A percentile compares a stretch with the other conserved stretches of the same genome.
phyloP scores from a whole-genome alignment of 1,140 invertebrate species.

The Cepaea nemoralis region DNA sequence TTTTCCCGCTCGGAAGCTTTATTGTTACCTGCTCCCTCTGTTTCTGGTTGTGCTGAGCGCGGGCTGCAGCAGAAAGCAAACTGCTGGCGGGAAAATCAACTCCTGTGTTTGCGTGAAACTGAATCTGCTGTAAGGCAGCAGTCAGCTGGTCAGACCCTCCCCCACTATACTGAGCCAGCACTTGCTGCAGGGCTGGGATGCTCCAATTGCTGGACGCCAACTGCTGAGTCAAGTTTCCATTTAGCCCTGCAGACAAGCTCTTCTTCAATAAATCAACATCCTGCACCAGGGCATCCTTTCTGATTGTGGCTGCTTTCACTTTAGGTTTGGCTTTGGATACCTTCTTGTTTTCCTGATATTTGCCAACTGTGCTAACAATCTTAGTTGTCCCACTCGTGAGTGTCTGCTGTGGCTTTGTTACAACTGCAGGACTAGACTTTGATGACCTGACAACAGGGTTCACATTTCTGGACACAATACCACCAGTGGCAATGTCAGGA shows the following conservation, averaged over 20 bases:
- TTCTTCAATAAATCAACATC: constrained; percentile 14
- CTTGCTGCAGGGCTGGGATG: constrained; percentile 31
- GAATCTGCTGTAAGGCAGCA: constrained; percentile 20
- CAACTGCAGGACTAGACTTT: not conserved
- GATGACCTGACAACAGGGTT: not conserved
- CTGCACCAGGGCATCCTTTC: not conserved
- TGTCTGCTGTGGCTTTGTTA: not conserved
- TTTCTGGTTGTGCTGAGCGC: constrained; percentile 19
- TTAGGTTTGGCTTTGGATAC: not conserved
- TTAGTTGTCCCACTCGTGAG: not conserved
- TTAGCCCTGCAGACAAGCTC: not conserved
- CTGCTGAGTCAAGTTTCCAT: constrained; percentile 20
- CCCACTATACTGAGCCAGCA: constrained; percentile 21
- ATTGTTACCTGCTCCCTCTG: not conserved
- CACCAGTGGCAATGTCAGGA: not conserved
- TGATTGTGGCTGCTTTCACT: not conserved
- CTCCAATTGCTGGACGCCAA: constrained; percentile 35
- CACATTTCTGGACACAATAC: not conserved
- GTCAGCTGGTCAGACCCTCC: constrained; percentile 10
- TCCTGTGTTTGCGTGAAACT: not conserved
- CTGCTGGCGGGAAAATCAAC: constrained; percentile 25
- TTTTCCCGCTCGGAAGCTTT: not conserved
- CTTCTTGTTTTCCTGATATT: not conserved
- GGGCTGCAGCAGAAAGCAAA: constrained; percentile 20
- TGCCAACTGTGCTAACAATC: not conserved